phyloP scores from a whole-genome alignment of 2,797 vertebrate species.

The Lagorchestes hirsutus region DNA sequence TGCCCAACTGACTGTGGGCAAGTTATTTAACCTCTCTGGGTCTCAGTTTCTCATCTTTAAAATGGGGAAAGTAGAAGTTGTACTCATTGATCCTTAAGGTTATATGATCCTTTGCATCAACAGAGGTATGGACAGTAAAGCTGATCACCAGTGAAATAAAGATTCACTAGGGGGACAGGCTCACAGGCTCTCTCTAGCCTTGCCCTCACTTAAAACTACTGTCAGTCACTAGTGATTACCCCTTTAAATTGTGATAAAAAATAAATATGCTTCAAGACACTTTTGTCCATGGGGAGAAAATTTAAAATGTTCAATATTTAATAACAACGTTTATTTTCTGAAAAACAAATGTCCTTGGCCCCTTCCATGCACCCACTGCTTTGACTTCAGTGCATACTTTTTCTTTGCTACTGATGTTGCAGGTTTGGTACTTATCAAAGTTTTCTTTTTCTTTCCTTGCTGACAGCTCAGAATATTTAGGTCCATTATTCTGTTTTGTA shows the following conservation, averaged over 20 bases:
- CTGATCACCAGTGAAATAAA: not conserved
- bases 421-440: not conserved
- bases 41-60: not conserved
- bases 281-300: not conserved
- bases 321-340: not conserved
- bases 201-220: not conserved
- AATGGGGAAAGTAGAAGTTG: not conserved
- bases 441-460: not conserved
- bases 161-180: not conserved
- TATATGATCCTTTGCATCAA: not conserved
- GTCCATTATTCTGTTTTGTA: not conserved
- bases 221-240: not conserved
- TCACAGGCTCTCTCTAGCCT: not conserved
- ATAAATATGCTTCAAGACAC: not conserved
- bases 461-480: not conserved
- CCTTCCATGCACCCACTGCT: not conserved
- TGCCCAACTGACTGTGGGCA: not conserved
- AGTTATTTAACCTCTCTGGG: not conserved
- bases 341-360: not conserved
- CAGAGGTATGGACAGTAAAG: not conserved
- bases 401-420: not conserved
- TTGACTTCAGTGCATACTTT: not conserved
- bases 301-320: no score
- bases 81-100: not conserved
- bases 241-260: not conserved